Evolutionary conservation across 2,113 vertebrate species (phyloP).

Genomic region (Leptocoma aspasia): DNA sequence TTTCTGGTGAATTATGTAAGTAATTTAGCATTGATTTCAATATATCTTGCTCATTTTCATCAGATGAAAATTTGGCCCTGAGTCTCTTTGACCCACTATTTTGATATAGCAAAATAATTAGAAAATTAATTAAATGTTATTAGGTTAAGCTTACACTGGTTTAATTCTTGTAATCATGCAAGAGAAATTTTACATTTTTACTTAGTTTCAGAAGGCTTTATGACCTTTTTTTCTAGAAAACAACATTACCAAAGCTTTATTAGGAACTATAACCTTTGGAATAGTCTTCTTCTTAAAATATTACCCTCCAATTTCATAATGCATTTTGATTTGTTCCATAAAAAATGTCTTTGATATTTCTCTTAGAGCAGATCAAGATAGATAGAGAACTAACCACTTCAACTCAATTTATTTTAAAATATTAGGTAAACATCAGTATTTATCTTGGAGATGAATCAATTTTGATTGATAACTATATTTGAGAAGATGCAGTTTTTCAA

Average conservation of each 20-base stretch:
- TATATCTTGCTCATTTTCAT: not conserved
- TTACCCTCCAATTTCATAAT: not conserved
- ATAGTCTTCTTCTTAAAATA: not conserved
- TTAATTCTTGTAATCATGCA: not conserved
- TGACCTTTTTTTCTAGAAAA: not conserved
- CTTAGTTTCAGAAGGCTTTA: not conserved
- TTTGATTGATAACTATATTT: not conserved
- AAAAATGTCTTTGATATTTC: not conserved
- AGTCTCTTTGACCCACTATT: not conserved
- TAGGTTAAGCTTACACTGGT: not conserved
- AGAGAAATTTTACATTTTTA: not conserved
- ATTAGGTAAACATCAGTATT: not conserved
- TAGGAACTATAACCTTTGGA: not conserved
- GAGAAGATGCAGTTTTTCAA: not conserved
- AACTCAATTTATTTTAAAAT: not conserved
- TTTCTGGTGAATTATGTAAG: not conserved
- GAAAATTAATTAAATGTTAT: not conserved
- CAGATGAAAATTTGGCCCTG: not conserved
- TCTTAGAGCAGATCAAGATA: not conserved
- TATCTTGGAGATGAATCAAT: not conserved
- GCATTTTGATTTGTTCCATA: not conserved
- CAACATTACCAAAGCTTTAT: not conserved
- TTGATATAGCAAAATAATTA: not conserved
- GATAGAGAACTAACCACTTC: not conserved
- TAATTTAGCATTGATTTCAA: not conserved